These are phyloP conservation scores for Aleadryas rufinucha DNA, from an alignment of 2,113 vertebrate genomes.

Conservation along the genomic window DNA sequence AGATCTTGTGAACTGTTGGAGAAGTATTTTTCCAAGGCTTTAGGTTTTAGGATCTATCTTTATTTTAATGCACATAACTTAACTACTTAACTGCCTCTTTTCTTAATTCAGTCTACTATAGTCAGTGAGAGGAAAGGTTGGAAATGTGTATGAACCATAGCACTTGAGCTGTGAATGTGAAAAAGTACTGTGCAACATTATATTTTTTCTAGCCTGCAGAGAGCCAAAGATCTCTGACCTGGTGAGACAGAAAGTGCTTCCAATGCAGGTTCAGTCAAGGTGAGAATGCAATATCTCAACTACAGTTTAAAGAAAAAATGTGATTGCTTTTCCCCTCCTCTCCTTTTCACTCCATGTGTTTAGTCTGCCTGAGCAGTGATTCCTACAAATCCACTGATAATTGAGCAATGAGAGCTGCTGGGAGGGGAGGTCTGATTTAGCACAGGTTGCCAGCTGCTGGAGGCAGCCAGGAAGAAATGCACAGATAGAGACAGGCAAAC, in stretches of 20 bases:
- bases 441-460: not conserved
- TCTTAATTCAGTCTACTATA: not conserved
- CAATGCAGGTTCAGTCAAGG: slow-evolving; percentile 87
- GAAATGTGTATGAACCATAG: not conserved
- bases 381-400: not conserved
- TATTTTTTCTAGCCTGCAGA: slow-evolving; percentile 83
- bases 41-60: not conserved
- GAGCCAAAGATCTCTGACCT: slow-evolving; percentile 94
- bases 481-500: not conserved
- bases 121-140: not conserved
- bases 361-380: not conserved
- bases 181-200: slow-evolving; percentile 9
- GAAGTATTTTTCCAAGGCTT: not conserved
- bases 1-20: not conserved
- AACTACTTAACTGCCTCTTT: not conserved
- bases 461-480: not conserved
- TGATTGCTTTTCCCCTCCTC: not conserved
- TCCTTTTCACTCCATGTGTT: not conserved
- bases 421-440: not conserved
- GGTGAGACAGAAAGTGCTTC: slow-evolving; percentile 88
- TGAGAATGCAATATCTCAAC: slow-evolving; percentile 64
- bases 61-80: not conserved
- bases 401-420: not conserved
- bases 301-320: slow-evolving; percentile 2
- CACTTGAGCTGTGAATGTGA: not conserved